Evolutionary conservation across 1,140 invertebrate genomes (phyloP).

Genomic region (Neodiprion fabricii): DNA sequence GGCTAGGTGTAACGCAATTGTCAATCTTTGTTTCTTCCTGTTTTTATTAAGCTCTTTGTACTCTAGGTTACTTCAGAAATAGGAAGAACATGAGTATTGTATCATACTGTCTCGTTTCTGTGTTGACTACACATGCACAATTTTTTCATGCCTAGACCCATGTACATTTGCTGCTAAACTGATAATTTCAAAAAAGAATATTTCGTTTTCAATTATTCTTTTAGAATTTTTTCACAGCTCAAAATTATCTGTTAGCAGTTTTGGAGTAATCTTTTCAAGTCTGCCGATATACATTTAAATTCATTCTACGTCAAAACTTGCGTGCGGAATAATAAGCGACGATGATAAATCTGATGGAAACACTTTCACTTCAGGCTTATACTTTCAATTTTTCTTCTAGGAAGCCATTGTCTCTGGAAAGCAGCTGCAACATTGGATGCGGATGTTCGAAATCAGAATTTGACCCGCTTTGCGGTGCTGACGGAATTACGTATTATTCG

Average conservation of each 20-base stretch:
- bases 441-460: slow-evolving; percentile 64
- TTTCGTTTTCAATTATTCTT: slow-evolving; percentile 10
- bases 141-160: no score
- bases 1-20: slow-evolving; percentile 48
- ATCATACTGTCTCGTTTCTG: background rate
- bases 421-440: slow-evolving; percentile 71
- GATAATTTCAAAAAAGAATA: no score
- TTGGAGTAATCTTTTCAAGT: no score
- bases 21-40: background rate
- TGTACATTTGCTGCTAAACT: no score
- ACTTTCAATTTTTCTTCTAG: slow-evolving; percentile 32
- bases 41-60: no score
- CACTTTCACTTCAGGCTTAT: no score
- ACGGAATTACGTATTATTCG: slow-evolving; percentile 83
- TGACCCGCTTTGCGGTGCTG: slow-evolving; percentile 78
- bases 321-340: no score
- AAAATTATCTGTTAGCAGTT: background rate
- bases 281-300: no score
- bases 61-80: no score
- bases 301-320: no score
- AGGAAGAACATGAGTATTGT: background rate
- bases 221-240: slow-evolving; percentile 13
- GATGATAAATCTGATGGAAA: no score
- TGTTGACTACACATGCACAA: no score
- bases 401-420: slow-evolving; percentile 48